Evolutionary conservation across 2,797 vertebrate genomes (phyloP), one percentile per base, ranked within the genome.

Genomic region (Eurystomus glaucurus): DNA sequence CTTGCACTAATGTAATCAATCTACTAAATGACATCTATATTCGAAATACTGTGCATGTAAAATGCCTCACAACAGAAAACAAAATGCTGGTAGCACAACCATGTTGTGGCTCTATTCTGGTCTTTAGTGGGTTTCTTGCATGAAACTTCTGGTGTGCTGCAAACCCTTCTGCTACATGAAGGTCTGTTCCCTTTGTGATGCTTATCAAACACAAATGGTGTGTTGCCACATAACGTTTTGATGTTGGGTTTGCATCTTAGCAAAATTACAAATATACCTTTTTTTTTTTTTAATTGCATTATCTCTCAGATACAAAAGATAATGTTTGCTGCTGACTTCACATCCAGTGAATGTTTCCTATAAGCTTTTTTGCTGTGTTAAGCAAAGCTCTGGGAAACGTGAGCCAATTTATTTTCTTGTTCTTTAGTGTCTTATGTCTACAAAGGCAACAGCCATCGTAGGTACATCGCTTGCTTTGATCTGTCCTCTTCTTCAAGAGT

Each of bases 1-100:
- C 68, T 96, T 91, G 84, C 80, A 77, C 81, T 89, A 92, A 88
- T 87, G 31, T 50, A 91, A 96, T 97, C 91, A 93, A 94, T 94
- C 71, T 71, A 60, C 52, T 20, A 77, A 79, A 64, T 61, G 93
- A 89, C 92, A 90, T 80, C 86, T 92, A 18, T 65, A 77, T 87
- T 89, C 84, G 37, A 93, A 94, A 85, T 78, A 82, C 12, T 57
- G 35, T 90, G 52, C 55, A 46, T 11, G 3, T 77, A 77, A 28
- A 91, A 77, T 74, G 86, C 74, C 57, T 93, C 55, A 57, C 23
- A 69, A 77, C 1, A 71, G 70, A 88, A 90, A 76, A 35, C 46
- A 89, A 62, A 92, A 62, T 31, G 21, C 28, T 62, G 46, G 43
- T 74, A 79, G 55, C 39, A 39, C 14, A 48, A 50, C 45, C 0